Evolutionary conservation across 1,140 invertebrate species (phyloP).

Genomic region (Heliconius hermathena): DNA sequence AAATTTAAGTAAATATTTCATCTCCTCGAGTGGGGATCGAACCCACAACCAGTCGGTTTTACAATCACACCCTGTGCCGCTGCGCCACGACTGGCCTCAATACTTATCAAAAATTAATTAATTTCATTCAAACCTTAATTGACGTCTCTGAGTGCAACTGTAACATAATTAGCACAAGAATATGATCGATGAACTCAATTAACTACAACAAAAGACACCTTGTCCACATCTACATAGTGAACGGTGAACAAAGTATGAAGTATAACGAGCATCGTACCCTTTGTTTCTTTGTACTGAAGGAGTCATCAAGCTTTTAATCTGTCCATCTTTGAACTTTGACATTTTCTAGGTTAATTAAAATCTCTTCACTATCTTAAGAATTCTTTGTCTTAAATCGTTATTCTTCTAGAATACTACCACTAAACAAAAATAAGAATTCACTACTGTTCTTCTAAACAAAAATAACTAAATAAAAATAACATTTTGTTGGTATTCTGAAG

Average conservation of each 20-base stretch:
- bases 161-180: background rate
- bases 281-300: conserved; percentile 2
- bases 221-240: conserved; percentile 10
- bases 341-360: conserved; percentile 16
- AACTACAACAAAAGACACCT: background rate
- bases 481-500: background rate
- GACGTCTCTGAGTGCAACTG: background rate
- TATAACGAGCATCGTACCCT: conserved; percentile 1
- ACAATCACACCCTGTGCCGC: no score
- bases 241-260: conserved; percentile 3
- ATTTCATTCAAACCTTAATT: background rate
- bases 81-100: no score
- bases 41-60: no score
- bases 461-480: no score
- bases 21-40: no score
- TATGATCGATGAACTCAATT: background rate
- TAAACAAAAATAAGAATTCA: background rate
- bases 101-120: background rate
- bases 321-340: conserved; percentile 14
- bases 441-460: background rate
- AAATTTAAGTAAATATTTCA: no score
- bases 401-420: background rate
- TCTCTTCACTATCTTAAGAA: conserved; percentile 2
- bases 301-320: conserved; percentile 10
- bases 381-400: background rate